These are phyloP conservation scores for Sapajus apella DNA, from an alignment of 2,113 vertebrate genomes.

Conservation along the genomic window DNA sequence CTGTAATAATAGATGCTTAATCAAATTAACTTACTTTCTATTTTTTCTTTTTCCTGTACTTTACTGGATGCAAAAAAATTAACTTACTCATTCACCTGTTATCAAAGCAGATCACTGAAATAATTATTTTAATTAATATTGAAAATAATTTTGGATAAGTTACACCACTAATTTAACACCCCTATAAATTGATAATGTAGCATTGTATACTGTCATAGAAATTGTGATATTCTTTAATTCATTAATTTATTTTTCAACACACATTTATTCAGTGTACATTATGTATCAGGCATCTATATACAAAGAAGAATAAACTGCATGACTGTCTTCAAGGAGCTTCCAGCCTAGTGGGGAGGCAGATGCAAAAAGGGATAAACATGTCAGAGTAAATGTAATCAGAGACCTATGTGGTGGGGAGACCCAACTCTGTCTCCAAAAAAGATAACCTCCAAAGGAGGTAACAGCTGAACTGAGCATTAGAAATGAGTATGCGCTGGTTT, in stretches of 20 bases:
- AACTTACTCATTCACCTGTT: not conserved
- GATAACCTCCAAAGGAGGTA: not conserved
- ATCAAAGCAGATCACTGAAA: not conserved
- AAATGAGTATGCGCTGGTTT: not conserved
- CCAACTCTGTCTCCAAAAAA: not conserved
- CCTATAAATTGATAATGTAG: not conserved
- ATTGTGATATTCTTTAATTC: not conserved
- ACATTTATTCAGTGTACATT: not conserved
- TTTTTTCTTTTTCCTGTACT: not conserved
- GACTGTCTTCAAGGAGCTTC: not conserved
- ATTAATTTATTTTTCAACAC: not conserved
- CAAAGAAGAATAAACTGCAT: not conserved
- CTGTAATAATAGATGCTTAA: not conserved
- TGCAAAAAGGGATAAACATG: not conserved
- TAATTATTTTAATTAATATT: not conserved
- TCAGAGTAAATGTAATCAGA: not conserved
- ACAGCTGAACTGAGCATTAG: not conserved
- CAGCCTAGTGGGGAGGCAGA: not conserved
- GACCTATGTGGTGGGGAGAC: not conserved
- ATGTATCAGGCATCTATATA: not conserved
- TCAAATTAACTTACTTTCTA: not conserved
- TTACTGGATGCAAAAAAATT: not conserved
- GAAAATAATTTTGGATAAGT: not conserved
- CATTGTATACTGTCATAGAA: not conserved
- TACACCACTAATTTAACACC: not conserved